Percentiles rank a stretch among this genome's conserved stretches.
These are phyloP conservation scores for Tenthredo mesomela DNA, from an alignment of 2,888 invertebrate genomes.

Conservation along the genomic window DNA sequence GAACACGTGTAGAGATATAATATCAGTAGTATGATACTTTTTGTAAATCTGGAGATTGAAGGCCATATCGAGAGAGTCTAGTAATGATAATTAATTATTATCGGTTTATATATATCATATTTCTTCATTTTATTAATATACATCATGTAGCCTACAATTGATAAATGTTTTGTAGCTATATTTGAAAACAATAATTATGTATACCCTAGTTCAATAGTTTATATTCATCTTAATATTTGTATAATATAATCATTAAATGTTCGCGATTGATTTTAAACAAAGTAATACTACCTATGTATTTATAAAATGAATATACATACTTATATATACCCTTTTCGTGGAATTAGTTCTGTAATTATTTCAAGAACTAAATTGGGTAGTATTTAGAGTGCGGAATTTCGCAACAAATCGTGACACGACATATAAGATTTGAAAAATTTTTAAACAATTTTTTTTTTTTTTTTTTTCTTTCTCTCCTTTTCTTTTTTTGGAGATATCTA, in stretches of 20 bases:
- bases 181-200: constrained; percentile 48
- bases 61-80: background rate
- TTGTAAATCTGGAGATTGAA: background rate
- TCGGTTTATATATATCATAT: constrained; percentile 30
- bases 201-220: constrained; percentile 21
- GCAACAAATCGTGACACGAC: constrained; percentile 1
- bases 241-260: constrained; percentile 20
- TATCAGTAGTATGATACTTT: background rate
- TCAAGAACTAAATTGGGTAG: background rate
- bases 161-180: constrained; percentile 43
- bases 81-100: background rate
- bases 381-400: constrained; percentile 16
- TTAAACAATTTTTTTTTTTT: constrained; percentile 1
- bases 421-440: constrained; percentile 34
- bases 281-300: background rate
- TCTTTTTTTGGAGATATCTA: constrained; percentile 18
- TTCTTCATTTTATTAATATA: constrained; percentile 48
- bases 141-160: constrained; percentile 44
- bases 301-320: background rate
- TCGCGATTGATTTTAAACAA: background rate
- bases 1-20: background rate
- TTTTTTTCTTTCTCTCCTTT: background rate
- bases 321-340: no score
- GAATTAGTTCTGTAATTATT: constrained; percentile 1
- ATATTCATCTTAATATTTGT: constrained; percentile 22